phyloP scores from a whole-genome alignment of 2,888 invertebrate species.

The Hetaerina titia region DNA sequence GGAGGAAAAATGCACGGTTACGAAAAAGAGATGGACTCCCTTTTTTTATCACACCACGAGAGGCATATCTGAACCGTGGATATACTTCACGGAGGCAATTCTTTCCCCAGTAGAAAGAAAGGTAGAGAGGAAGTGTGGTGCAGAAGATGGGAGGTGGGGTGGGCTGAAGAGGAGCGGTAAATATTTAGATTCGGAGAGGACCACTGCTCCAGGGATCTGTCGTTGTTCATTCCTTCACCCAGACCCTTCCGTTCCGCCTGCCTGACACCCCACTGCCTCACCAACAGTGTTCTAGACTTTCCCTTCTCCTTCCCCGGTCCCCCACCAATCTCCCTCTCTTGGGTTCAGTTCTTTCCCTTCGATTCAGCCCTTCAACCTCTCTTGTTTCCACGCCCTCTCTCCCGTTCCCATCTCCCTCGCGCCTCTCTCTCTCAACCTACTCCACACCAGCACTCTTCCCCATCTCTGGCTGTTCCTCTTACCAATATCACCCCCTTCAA shows the following conservation, averaged over 20 bases:
- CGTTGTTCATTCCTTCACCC: conserved; percentile 24
- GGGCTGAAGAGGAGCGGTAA: background rate
- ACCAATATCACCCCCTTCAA: background rate
- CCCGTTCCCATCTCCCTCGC: background rate
- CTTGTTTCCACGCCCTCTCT: background rate
- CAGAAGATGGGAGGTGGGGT: background rate
- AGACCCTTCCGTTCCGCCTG: background rate
- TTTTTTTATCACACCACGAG: background rate
- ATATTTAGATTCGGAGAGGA: conserved; percentile 19
- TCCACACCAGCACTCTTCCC: background rate
- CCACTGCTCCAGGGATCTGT: conserved; percentile 7
- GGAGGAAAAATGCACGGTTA: background rate
- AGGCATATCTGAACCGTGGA: background rate
- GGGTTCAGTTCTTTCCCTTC: conserved; percentile 8
- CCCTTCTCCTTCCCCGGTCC: background rate
- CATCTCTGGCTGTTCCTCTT: too few species aligned
- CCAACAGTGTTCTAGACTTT: background rate
- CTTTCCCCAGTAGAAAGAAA: background rate
- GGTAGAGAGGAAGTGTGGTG: background rate
- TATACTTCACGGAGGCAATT: background rate
- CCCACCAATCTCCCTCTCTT: background rate
- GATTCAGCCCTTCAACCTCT: conserved; percentile 7
- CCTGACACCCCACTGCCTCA: background rate
- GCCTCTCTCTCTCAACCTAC: background rate
- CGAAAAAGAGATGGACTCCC: background rate